Evolutionary conservation across 2,888 invertebrate species (phyloP).

Genomic region (Eupeodes luniger): DNA sequence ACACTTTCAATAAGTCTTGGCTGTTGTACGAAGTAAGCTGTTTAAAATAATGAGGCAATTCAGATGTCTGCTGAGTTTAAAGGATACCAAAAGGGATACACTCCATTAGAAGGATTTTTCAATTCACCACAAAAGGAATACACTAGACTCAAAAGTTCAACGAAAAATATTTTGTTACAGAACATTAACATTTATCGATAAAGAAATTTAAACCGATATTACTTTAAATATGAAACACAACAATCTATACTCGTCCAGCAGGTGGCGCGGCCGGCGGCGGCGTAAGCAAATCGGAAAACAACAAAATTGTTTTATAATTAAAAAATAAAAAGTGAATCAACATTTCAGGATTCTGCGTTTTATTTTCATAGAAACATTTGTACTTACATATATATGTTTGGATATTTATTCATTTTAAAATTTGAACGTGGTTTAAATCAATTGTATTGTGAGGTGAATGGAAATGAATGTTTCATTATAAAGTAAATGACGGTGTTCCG

Average conservation of each 20-base stretch:
- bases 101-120: no score
- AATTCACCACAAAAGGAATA: no score
- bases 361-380: not conserved
- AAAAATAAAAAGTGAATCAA: slow-evolving; percentile 17
- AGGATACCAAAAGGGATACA: no score
- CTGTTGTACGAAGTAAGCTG: no score
- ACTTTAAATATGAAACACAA: not conserved
- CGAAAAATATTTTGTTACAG: no score
- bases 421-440: slow-evolving; percentile 17
- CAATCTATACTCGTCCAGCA: no score
- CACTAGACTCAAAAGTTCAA: no score
- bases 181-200: no score
- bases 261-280: not conserved
- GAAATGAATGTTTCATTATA: slow-evolving; percentile 46
- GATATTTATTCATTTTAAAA: not conserved
- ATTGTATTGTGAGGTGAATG: slow-evolving; percentile 34
- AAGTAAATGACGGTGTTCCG: slow-evolving; percentile 22
- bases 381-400: not conserved
- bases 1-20: no score
- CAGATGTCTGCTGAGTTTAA: no score
- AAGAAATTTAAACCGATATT: not conserved
- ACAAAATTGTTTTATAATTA: slow-evolving; percentile 38
- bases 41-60: no score
- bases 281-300: not conserved
- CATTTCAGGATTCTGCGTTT: slow-evolving; percentile 27